Percentiles rank a stretch among this genome's conserved stretches.
phyloP scores from a whole-genome alignment of 2,888 invertebrate species.

The Diaprepes abbreviatus region DNA sequence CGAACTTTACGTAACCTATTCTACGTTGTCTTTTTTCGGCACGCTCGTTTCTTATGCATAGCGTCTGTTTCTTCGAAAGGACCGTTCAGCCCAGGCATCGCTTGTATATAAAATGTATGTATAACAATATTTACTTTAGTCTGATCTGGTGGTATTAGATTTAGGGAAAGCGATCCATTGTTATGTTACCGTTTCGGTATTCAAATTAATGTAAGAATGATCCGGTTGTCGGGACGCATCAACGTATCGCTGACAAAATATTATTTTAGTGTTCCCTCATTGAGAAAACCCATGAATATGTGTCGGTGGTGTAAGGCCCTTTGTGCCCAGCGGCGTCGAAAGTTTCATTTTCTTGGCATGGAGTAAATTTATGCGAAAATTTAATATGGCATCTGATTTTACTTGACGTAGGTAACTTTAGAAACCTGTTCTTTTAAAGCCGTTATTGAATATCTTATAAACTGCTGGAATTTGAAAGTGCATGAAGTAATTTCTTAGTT shows the following conservation, averaged over 20 bases:
- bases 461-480: too few species aligned
- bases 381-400: conserved; percentile 9
- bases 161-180: conserved; percentile 23
- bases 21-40: conserved; percentile 14
- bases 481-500: too few species aligned
- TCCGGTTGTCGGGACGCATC: conserved; percentile 24
- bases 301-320: conserved; percentile 27
- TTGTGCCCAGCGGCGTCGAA: conserved; percentile 24
- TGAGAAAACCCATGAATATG: conserved; percentile 37
- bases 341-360: conserved; percentile 12
- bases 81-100: conserved; percentile 1
- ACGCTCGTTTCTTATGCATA: conserved; percentile 25
- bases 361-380: conserved; percentile 30
- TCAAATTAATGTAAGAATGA: conserved; percentile 38
- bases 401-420: background rate
- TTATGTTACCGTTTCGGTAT: conserved; percentile 31
- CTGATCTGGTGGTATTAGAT: conserved; percentile 33
- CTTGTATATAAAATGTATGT: conserved; percentile 36
- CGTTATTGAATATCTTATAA: background rate
- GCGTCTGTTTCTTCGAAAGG: conserved; percentile 10
- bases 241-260: conserved; percentile 33
- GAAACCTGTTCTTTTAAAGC: conserved; percentile 1
- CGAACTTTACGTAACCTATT: conserved; percentile 10
- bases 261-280: conserved; percentile 30
- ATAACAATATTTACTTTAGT: conserved; percentile 36